Evolutionary conservation across 2,797 vertebrate genomes (phyloP).

Genomic region (Phoeniculus purpureus): DNA sequence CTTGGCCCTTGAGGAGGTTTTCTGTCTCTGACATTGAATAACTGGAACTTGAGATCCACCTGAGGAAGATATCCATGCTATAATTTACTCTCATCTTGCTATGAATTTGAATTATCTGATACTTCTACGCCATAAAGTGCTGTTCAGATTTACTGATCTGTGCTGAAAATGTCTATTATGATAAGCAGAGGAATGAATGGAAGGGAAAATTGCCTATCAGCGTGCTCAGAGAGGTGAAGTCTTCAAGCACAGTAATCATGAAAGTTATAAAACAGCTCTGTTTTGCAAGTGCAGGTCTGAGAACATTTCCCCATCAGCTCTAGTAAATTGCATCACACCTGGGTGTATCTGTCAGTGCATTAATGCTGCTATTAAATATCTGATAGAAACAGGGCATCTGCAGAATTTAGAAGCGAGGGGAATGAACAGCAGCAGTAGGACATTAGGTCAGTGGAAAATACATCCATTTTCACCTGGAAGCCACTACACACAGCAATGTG

Average conservation of each 20-base stretch:
- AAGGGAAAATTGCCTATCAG: slow-evolving; percentile 26
- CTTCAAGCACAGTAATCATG: background rate
- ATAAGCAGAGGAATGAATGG: slow-evolving; percentile 17
- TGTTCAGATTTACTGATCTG: background rate
- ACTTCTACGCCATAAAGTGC: background rate
- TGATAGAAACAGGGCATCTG: background rate
- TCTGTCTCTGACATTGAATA: background rate
- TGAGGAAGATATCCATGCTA: background rate
- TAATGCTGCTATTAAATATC: background rate
- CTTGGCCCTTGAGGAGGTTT: background rate
- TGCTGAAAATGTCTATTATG: background rate
- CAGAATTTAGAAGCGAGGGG: background rate
- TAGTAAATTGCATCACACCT: background rate
- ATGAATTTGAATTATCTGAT: background rate
- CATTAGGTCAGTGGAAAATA: background rate
- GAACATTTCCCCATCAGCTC: background rate
- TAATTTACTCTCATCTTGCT: background rate
- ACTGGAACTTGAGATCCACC: background rate
- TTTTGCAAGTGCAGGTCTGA: background rate
- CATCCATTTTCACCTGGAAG: background rate
- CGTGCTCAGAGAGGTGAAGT: background rate
- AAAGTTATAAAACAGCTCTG: background rate
- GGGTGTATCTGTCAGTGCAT: background rate
- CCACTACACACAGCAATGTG: background rate
- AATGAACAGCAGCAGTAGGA: background rate